These are phyloP conservation scores for Opisthograptis luteolata DNA, from an alignment of 2,888 invertebrate genomes.

Conservation along the genomic window DNA sequence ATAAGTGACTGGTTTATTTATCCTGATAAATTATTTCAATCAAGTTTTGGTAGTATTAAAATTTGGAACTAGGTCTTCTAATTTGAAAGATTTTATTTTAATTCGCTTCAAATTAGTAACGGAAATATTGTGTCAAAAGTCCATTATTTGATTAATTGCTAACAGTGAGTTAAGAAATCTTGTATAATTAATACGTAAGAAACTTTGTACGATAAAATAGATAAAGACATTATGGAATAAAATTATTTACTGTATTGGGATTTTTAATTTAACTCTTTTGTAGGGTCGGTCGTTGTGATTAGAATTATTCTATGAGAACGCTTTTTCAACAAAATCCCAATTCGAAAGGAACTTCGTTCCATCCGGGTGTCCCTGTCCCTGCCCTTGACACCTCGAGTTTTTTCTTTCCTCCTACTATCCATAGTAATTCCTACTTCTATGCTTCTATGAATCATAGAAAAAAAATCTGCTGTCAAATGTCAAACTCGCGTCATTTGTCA, in stretches of 20 bases:
- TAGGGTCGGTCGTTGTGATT: too few species aligned
- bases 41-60: slow-evolving; percentile 17
- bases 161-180: slow-evolving; percentile 43
- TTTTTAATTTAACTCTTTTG: background rate
- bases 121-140: slow-evolving; percentile 73
- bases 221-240: slow-evolving; percentile 81
- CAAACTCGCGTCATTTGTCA: too few species aligned
- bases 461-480: too few species aligned
- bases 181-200: slow-evolving; percentile 74
- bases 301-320: too few species aligned
- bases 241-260: slow-evolving; percentile 39
- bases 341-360: too few species aligned
- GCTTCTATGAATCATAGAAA: too few species aligned
- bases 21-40: slow-evolving; percentile 52
- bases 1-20: slow-evolving; percentile 55
- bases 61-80: slow-evolving; percentile 25
- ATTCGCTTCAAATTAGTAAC: slow-evolving; percentile 38
- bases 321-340: too few species aligned
- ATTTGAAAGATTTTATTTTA: slow-evolving; percentile 42
- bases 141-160: slow-evolving; percentile 36
- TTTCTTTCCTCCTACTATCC: too few species aligned
- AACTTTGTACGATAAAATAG: slow-evolving; percentile 78
- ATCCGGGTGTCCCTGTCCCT: too few species aligned
- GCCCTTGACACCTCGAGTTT: too few species aligned
- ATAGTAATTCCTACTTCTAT: too few species aligned